Base-by-base conservation (phyloP, 2,797 vertebrate species). In the Gephyroberyx darwinii region DNA sequence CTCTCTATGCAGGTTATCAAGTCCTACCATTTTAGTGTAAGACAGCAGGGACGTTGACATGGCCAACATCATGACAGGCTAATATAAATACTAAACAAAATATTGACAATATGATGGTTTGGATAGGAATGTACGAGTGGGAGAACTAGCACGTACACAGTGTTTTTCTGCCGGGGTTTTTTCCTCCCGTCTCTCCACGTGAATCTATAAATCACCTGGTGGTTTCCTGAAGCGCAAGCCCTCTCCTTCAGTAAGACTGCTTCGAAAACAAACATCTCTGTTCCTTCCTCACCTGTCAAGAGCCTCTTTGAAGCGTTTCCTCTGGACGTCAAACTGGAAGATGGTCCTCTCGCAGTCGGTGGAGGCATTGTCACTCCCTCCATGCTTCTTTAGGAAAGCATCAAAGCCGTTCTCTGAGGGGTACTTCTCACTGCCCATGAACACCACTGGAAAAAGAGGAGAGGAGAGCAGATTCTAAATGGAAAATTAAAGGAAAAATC, bases 381-480 rank as follows among this genome's bases (percentile, higher is more conserved):
- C 96, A 0, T 98, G 96, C 70, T 97, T 99, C 93, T 98, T 99
- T 80, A 99, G 94, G 88, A 98, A 99, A 0, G 93, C 95, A 82
- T 98, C 97, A 85, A 99, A 99, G 60, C 96, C 97, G 7, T 99
- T 99, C 90, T 99, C 97, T 75, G 96, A 96, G 0, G 97, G 97
- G 74, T 98, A 99, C 85, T 98, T 98, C 91, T 96, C 92, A 64
- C 96, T 98, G 87, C 97, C 97, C 97, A 99, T 98, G 82, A 98
- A 98, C 74, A 98, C 97, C 97, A 98, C 98, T 98, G 89, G 52
- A 1, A 39, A 20, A 31, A 31, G 14, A 22, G 16, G 13, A 33
- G n/a, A 55, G n/a, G 50, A 20, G 37, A 33, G n/a, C 50, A 50
- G 7, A 33, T 14, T 45, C 5, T 45, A 45, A 45, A 45, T 14